A percentile compares a stretch with the other conserved stretches of the same genome.
These are phyloP conservation scores for Eupithecia tripunctaria DNA, from an alignment of 2,888 invertebrate species.

Conservation along the genomic window DNA sequence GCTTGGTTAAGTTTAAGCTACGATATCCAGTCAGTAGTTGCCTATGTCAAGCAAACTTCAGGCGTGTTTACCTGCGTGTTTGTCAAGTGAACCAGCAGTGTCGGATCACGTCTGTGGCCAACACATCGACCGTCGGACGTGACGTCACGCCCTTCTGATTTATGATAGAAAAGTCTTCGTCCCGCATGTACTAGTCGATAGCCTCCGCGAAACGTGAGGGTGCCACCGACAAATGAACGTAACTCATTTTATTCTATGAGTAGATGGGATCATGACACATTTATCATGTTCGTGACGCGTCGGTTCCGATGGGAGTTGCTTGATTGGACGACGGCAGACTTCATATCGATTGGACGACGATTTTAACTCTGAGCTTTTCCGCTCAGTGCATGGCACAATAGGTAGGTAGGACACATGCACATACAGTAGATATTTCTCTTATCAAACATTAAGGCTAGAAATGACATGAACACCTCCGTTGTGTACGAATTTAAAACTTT, in stretches of 20 bases:
- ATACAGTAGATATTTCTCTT: too few species aligned
- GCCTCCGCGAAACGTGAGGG: conserved; percentile 68
- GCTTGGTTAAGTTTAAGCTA: neutral
- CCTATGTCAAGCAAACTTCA: neutral
- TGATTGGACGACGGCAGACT: conserved; percentile 25
- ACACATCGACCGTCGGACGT: conserved; percentile 70
- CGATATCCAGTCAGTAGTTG: neutral
- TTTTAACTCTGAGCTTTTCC: neutral
- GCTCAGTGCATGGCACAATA: neutral
- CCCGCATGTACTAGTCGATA: conserved; percentile 72
- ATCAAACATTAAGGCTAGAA: too few species aligned
- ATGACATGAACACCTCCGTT: too few species aligned
- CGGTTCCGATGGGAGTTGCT: conserved; percentile 27
- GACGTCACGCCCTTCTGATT: conserved; percentile 76
- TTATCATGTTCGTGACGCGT: conserved; percentile 53
- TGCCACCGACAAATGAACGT: conserved; percentile 63
- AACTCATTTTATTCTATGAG: conserved; percentile 69
- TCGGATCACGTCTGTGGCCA: conserved; percentile 71
- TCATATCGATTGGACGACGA: conserved; percentile 3
- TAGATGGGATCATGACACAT: conserved; percentile 60
- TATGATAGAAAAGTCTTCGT: conserved; percentile 72
- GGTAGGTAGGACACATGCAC: too few species aligned
- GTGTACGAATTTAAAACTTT: neutral
- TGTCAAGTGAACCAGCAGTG: conserved; percentile 50
- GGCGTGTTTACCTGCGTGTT: conserved; percentile 22